Percentiles rank a stretch among this genome's conserved stretches.
These are phyloP conservation scores for Melipona bicolor DNA, from an alignment of 2,888 invertebrate genomes.

Conservation along the genomic window DNA sequence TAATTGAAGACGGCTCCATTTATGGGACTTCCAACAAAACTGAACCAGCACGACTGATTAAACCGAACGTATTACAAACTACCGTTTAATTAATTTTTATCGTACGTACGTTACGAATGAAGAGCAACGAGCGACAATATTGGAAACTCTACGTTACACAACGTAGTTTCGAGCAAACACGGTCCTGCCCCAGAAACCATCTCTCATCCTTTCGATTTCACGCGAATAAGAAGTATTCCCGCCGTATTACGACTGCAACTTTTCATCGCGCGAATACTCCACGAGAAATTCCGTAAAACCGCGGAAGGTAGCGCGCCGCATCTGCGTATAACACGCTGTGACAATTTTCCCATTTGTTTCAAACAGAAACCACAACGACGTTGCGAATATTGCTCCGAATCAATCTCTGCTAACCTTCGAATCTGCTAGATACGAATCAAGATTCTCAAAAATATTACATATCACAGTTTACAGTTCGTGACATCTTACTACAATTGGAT, in stretches of 20 bases:
- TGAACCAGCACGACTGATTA: too few species aligned
- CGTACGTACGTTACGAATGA: too few species aligned
- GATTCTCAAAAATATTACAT: background rate
- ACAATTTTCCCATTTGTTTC: conserved; percentile 28
- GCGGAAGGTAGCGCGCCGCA: conserved; percentile 44
- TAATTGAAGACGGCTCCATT: too few species aligned
- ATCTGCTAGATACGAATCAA: background rate
- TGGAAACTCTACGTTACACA: too few species aligned
- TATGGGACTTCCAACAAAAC: too few species aligned
- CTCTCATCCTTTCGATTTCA: background rate
- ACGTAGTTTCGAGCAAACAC: too few species aligned
- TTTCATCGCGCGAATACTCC: conserved; percentile 46
- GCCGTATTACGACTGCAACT: conserved; percentile 32
- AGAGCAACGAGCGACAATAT: too few species aligned
- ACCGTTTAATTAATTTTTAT: too few species aligned
- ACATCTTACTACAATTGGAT: too few species aligned
- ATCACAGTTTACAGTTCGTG: background rate
- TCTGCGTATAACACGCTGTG: conserved; percentile 23
- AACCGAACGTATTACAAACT: too few species aligned
- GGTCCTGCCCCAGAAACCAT: background rate
- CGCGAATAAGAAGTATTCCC: conserved; percentile 19
- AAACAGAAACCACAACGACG: conserved; percentile 29
- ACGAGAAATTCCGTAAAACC: conserved; percentile 47
- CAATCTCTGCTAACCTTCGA: background rate
- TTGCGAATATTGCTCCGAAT: conserved; percentile 20